phyloP scores from a whole-genome alignment of 2,888 invertebrate genomes.

The Phyllotreta striolata region DNA sequence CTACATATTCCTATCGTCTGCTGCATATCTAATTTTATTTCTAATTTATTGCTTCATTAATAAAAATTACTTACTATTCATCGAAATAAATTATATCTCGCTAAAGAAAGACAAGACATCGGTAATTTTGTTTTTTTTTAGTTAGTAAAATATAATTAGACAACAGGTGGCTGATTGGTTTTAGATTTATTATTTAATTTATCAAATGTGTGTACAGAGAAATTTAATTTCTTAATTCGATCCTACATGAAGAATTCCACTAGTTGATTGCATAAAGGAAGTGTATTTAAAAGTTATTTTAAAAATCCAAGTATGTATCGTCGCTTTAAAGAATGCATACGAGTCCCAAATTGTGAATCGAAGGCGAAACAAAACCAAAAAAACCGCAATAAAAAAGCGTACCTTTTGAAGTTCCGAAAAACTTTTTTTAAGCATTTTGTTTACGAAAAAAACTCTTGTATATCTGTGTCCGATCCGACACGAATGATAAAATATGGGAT shows the following conservation, averaged over 20 bases:
- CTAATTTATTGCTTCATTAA: slow-evolving; percentile 20
- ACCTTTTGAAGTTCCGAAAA: slow-evolving; percentile 51
- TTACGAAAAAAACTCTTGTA: slow-evolving; percentile 56
- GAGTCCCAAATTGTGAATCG: no score
- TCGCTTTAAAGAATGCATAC: no score
- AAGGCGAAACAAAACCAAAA: not conserved
- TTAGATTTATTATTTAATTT: no score
- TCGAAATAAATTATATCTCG: slow-evolving; percentile 16
- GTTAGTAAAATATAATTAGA: not conserved
- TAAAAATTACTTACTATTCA: slow-evolving; percentile 19
- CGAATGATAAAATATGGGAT: slow-evolving; percentile 57
- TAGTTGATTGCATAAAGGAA: no score
- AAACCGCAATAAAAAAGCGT: slow-evolving; percentile 33
- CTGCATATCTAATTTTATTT: slow-evolving; percentile 20
- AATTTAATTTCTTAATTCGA: no score
- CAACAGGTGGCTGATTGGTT: slow-evolving; percentile 8
- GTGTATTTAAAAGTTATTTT: no score
- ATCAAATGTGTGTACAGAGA: no score
- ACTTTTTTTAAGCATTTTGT: slow-evolving; percentile 55
- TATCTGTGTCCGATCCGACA: slow-evolving; percentile 50
- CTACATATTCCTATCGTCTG: slow-evolving; percentile 7
- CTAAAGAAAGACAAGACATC: not conserved
- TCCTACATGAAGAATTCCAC: no score
- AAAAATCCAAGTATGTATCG: no score
- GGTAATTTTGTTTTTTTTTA: slow-evolving; percentile 3